Evolutionary conservation across 2,797 vertebrate genomes (phyloP).

Genomic region (Bradypodion ventrale): DNA sequence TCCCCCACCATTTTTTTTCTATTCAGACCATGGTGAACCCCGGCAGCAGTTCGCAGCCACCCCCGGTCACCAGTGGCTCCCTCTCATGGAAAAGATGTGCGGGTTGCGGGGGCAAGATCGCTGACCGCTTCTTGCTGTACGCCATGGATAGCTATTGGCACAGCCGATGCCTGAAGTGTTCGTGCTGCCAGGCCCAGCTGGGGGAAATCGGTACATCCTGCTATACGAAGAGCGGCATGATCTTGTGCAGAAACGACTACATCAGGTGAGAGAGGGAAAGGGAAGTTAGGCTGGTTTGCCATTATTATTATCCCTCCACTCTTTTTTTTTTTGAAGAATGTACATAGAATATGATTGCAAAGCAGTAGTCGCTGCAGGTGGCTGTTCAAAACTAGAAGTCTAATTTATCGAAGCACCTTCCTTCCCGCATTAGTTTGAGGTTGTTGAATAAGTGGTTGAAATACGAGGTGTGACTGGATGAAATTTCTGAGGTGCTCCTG

Average conservation of each 20-base stretch:
- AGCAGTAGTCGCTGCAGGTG: neutral
- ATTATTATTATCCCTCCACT: too few species aligned
- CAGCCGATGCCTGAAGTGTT: conserved; percentile 98
- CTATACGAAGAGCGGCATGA: conserved; percentile 99
- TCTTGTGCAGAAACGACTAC: conserved; percentile 99
- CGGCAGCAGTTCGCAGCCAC: conserved; percentile 92
- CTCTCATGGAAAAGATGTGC: conserved; percentile 97
- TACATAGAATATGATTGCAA: neutral
- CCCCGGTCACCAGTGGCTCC: conserved; percentile 89
- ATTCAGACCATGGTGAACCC: conserved; percentile 94
- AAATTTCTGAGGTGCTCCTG: conserved; percentile 18
- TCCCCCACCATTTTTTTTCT: neutral
- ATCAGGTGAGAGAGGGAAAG: conserved; percentile 87
- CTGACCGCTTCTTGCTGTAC: conserved; percentile 97
- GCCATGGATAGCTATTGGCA: conserved; percentile 99
- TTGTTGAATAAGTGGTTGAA: conserved; percentile 4
- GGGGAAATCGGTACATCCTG: conserved; percentile 98
- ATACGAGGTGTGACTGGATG: conserved; percentile 34
- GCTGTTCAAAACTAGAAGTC: neutral
- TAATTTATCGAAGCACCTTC: neutral
- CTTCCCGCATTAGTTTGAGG: neutral
- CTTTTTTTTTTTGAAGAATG: too few species aligned
- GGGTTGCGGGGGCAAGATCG: conserved; percentile 96
- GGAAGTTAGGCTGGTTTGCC: conserved; percentile 6
- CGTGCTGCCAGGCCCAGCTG: conserved; percentile 98